Evolutionary conservation across 2,888 invertebrate species (phyloP).

Genomic region (Lithosia quadra): DNA sequence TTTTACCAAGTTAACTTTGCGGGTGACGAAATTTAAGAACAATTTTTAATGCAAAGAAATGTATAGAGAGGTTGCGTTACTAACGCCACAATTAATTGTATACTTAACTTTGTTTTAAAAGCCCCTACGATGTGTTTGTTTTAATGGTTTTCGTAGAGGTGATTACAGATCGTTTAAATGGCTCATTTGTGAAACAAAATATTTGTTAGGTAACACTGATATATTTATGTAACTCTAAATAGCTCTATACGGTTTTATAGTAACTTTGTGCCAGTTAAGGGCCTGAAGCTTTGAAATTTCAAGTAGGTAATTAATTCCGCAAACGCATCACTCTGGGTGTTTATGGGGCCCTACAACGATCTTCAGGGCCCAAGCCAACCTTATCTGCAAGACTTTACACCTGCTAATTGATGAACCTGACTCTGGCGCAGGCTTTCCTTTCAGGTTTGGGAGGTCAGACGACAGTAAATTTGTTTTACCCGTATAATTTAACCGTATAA

Average conservation of each 20-base stretch:
- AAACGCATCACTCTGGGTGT: no score
- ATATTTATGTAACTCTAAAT: slow-evolving; percentile 32
- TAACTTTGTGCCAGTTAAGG: no score
- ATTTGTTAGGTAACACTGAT: slow-evolving; percentile 36
- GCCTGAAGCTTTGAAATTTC: no score
- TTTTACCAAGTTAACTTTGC: slow-evolving; percentile 35
- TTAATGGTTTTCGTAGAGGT: slow-evolving; percentile 44
- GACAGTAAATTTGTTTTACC: no score
- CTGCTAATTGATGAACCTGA: no score
- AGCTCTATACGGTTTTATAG: slow-evolving; percentile 5
- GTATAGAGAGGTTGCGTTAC: slow-evolving; percentile 11
- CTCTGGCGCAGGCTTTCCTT: no score
- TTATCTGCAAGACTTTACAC: no score
- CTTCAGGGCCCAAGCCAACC: no score
- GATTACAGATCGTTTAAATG: slow-evolving; percentile 44
- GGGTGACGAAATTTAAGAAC: slow-evolving; percentile 21
- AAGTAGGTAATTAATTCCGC: no score
- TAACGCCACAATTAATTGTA: slow-evolving; percentile 28
- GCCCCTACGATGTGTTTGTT: slow-evolving; percentile 46
- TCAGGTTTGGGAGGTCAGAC: no score
- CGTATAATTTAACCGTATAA: no score
- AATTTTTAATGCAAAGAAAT: not conserved
- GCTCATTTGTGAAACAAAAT: slow-evolving; percentile 37
- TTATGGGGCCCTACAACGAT: no score
- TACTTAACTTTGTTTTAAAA: slow-evolving; percentile 33